Percentiles rank a stretch among this genome's conserved stretches.
These are phyloP conservation scores for Tortrix viridana DNA, from an alignment of 2,888 invertebrate species.

Conservation along the genomic window DNA sequence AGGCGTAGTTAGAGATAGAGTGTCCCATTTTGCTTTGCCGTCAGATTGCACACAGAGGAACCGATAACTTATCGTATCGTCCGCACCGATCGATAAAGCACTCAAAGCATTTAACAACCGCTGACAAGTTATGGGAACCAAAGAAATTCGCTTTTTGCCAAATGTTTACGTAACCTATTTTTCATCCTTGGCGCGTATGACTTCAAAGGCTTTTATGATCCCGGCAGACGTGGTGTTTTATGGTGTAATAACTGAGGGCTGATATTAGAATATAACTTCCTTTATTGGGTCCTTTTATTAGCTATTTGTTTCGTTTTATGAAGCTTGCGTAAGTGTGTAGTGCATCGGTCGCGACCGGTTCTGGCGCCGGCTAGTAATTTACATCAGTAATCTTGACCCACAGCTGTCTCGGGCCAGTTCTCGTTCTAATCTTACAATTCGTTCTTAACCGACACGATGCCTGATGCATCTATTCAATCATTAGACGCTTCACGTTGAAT, in stretches of 20 bases:
- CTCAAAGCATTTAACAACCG: constrained; percentile 44
- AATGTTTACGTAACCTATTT: constrained; percentile 42
- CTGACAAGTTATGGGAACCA: constrained; percentile 39
- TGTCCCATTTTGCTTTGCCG: constrained; percentile 64
- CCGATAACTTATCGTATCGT: constrained; percentile 76
- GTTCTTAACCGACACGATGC: constrained; percentile 42
- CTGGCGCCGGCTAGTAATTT: constrained; percentile 61
- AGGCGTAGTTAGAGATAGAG: constrained; percentile 60
- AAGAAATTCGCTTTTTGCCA: constrained; percentile 43
- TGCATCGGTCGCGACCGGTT: constrained; percentile 75
- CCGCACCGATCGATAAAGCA: constrained; percentile 69
- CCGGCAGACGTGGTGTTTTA: constrained; percentile 42
- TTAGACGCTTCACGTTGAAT: constrained; percentile 56
- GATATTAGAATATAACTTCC: constrained; percentile 25
- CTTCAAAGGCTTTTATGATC: constrained; percentile 24
- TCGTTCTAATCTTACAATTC: constrained; percentile 2
- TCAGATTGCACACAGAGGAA: constrained; percentile 52
- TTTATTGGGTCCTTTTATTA: constrained; percentile 29
- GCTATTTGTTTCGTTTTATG: constrained; percentile 48
- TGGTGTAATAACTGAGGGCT: constrained; percentile 47
- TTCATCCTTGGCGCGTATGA: constrained; percentile 46
- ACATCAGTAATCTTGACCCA: constrained; percentile 79
- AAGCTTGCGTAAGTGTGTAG: constrained; percentile 51
- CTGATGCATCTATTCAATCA: constrained; percentile 50
- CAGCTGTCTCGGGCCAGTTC: constrained; percentile 67